Base-by-base conservation (phyloP, 2,888 invertebrate species). In the Lycocerus yunnanus region DNA sequence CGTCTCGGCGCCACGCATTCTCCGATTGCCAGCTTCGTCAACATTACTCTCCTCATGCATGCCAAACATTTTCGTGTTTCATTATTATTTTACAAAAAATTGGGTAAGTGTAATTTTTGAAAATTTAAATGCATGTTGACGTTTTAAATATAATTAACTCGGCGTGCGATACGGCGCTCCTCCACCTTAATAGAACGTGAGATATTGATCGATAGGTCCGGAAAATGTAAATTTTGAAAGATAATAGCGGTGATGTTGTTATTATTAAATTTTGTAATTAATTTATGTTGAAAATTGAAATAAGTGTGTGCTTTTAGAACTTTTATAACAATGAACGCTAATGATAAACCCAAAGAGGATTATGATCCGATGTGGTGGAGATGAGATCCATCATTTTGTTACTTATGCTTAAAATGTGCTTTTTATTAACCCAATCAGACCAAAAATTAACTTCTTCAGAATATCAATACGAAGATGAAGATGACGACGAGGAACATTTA, bases 391-490 rank as follows among this genome's bases (percentile, higher is more conserved):
- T 80, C 78, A 80, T 81, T 77, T 75, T 84, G 81, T 81, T 81
- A 79, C 78, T 85, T 78, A 84, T 85, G 83, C 80, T 86, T 76
- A 80, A 85, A 83, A 83, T 88, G 78, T 85, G 85, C 82, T 85
- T 84, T 80, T 84, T 86, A 80, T 81, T 85, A 80, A 82, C 84
- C 75, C 81, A 84, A 77, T 77, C 81, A 76, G 85, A 83, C 68
- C 85, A 85, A 81, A 82, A 83, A 69, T 78, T 85, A 72, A 83
- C 85, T 21, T 84, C 85, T 68, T 83, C 82, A 72, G 82, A 82
- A 68, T 84, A 82, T 76, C 83, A 84, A 65, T 86, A 87, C 80
- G 86, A 85, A 78, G 85, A 85, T 69, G 87, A 87, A 78, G 85
- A 85, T 69, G 78, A 81, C 18, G 80, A 82, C 15, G 72, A 76